Conservation (phyloP, 2,113 vertebrate species). For the Catharus fuscescens region DNA sequence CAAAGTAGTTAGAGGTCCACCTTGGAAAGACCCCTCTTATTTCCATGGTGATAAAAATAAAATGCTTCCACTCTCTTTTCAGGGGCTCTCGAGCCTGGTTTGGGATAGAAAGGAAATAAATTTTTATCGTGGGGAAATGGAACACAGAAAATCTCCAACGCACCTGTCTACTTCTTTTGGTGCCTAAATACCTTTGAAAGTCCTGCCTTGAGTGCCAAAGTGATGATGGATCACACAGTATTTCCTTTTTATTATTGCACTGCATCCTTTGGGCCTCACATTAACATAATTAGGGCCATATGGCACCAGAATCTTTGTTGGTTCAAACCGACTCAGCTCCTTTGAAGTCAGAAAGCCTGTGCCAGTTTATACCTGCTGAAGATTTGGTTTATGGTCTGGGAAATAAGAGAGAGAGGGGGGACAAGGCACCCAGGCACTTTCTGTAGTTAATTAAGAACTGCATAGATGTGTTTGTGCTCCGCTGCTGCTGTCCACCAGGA, state of each 20-base stretch:
- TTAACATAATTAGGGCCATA: slow-evolving; percentile 66
- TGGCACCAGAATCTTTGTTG: slow-evolving; percentile 31
- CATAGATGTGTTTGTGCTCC: neutral
- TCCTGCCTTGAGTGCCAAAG: slow-evolving; percentile 50
- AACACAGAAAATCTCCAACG: slow-evolving; percentile 23
- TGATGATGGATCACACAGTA: slow-evolving; percentile 57
- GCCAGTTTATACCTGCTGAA: slow-evolving; percentile 60
- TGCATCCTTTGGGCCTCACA: slow-evolving; percentile 64
- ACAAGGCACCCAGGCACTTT: neutral
- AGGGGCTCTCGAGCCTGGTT: neutral
- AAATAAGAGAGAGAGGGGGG: neutral
- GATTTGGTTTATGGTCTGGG: slow-evolving; percentile 58
- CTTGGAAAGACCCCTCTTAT: neutral
- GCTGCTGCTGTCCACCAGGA: slow-evolving; percentile 13
- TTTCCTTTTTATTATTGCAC: slow-evolving; percentile 63
- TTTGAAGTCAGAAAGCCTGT: slow-evolving; percentile 59
- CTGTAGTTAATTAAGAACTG: slow-evolving; percentile 33
- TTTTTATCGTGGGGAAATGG: slow-evolving; percentile 28
- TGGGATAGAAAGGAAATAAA: slow-evolving; percentile 26
- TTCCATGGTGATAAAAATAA: neutral
- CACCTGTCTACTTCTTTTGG: slow-evolving; percentile 53
- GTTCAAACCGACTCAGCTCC: slow-evolving; percentile 33
- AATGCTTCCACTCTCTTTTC: neutral
- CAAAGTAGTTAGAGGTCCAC: neutral
- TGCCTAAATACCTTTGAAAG: slow-evolving; percentile 61